These are phyloP conservation scores for Zaprionus gabonicus DNA, from an alignment of 1,140 invertebrate species.

Conservation along the genomic window DNA sequence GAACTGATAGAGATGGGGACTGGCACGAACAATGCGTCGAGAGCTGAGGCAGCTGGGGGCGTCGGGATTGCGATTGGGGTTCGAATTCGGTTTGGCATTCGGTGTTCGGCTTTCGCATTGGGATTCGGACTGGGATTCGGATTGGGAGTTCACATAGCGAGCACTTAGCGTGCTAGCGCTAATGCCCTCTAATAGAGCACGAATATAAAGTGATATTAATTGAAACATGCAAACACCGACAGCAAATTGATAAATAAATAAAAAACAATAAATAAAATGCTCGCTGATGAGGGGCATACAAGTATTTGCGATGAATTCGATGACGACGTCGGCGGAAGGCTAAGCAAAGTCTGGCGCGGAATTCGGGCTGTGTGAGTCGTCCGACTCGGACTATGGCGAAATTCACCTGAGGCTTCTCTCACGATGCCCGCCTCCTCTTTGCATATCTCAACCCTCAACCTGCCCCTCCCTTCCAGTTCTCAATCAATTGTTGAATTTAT, in stretches of 20 bases:
- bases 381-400: slow-evolving; percentile 11
- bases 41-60: neutral
- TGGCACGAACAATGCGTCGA: too few relatives aligned
- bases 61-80: neutral
- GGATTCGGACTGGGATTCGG: neutral
- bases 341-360: slow-evolving; percentile 61
- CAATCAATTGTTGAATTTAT: slow-evolving; percentile 52
- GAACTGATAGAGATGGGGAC: neutral
- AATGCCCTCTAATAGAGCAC: slow-evolving; percentile 70
- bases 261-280: slow-evolving; percentile 27
- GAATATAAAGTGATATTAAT: slow-evolving; percentile 63
- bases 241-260: slow-evolving; percentile 20
- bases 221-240: slow-evolving; percentile 65
- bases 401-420: slow-evolving; percentile 43
- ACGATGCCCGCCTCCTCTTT: neutral
- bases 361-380: slow-evolving; percentile 3
- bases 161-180: slow-evolving; percentile 64
- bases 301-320: slow-evolving; percentile 23
- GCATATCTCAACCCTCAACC: too few relatives aligned
- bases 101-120: neutral
- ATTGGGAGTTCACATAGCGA: slow-evolving; percentile 33
- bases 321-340: slow-evolving; percentile 50
- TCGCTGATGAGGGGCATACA: slow-evolving; percentile 34
- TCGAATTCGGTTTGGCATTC: neutral
- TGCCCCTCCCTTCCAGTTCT: neutral